Evolutionary conservation across 2,888 invertebrate genomes (phyloP).

Genomic region (Spicauda simplicius): DNA sequence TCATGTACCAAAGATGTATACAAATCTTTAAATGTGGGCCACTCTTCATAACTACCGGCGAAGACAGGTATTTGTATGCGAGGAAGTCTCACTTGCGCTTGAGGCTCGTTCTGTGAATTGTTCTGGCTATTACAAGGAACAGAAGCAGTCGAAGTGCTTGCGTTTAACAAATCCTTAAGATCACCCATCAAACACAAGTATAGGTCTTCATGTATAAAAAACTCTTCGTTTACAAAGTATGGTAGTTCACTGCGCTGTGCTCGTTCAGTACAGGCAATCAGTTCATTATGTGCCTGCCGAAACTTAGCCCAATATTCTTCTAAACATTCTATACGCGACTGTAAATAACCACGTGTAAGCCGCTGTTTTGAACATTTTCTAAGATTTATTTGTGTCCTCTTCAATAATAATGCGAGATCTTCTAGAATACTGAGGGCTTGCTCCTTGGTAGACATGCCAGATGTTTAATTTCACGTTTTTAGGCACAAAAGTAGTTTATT

Average conservation of each 20-base stretch:
- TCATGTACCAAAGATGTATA: conserved; percentile 22
- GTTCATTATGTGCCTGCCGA: conserved; percentile 26
- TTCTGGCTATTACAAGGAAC: too few species aligned
- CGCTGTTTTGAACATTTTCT: conserved; percentile 39
- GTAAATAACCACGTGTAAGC: conserved; percentile 35
- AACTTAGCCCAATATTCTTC: conserved; percentile 35
- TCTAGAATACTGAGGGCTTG: conserved; percentile 24
- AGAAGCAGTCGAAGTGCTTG: too few species aligned
- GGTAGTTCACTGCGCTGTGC: conserved; percentile 17
- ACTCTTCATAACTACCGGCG: conserved; percentile 17
- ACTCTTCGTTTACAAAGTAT: conserved; percentile 37
- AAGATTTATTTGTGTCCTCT: conserved; percentile 21
- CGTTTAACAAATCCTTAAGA: conserved; percentile 14
- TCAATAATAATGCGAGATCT: conserved; percentile 32
- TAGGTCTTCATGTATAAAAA: conserved; percentile 32
- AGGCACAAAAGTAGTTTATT: too few species aligned
- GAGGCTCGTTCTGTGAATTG: too few species aligned
- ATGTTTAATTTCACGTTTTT: too few species aligned
- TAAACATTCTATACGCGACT: conserved; percentile 23
- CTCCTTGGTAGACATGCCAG: conserved; percentile 6
- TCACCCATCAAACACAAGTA: conserved; percentile 17
- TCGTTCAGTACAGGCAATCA: conserved; percentile 21
- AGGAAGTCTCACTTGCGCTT: conserved; percentile 5
- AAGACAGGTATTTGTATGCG: conserved; percentile 3
- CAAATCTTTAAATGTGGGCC: conserved; percentile 24